Evolutionary conservation across 2,113 vertebrate genomes (phyloP), one percentile per base, ranked within the genome.

Genomic region (Anguilla japonica): DNA sequence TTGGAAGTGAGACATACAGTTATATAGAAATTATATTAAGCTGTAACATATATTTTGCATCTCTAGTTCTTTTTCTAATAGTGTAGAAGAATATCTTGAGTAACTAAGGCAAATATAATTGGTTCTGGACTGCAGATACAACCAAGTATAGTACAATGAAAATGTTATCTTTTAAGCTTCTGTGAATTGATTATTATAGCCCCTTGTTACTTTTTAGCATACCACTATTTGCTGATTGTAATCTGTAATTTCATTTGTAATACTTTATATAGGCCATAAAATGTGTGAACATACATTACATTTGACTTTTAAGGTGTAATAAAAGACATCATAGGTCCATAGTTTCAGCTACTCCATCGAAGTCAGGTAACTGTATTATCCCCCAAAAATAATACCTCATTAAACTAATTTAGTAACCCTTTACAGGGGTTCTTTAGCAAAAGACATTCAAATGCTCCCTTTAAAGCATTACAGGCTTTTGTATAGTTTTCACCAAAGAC

Each of bases 381-480:
- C 46, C 26, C 5, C 20, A 53, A 78, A 85, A 16, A 22, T 53
- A 57, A 41, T 22, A 40, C 84, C 16, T 16, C 50, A 85, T 79
- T 40, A 26, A 20, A 80, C 85, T 14, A 67, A 46, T 39, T 75
- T 40, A 53, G 41, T 29, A 50, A 60, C 81, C 57, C 43, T 83
- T 87, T 82, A 71, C 18, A 82, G 3, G 40, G 81, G 41, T 71
- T 50, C 57, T 83, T 50, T 63, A 75, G 46, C 41, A 82, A 41
- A 75, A 34, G 26, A 39, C 41, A 71, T 41, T 16, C 81, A 14
- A 86, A 86, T 71, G 41, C 29, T 41, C 41, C 40, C 41, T 86
- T 86, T 83, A 86, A 81, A 82, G 41, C 16, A 34, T 50, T 67
- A 39, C 53, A 40, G 22, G 60, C 41, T 71, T 86, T 86, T 86